Percentiles rank a stretch among this genome's conserved stretches.
phyloP scores from a whole-genome alignment of 2,888 invertebrate species.

The Leptopterna dolabrata region DNA sequence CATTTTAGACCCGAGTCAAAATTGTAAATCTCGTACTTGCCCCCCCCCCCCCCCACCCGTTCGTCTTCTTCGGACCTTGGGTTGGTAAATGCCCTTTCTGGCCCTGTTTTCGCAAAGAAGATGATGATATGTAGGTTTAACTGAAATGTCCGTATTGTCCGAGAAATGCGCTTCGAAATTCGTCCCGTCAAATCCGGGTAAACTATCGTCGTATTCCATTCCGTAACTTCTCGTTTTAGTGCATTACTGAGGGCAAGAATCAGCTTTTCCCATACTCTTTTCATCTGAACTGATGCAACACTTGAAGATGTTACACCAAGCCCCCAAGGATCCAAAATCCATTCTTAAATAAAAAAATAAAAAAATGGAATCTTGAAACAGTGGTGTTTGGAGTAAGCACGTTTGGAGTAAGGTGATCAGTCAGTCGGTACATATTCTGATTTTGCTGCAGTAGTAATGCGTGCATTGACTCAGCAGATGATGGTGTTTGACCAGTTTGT shows the following conservation, averaged over 20 bases:
- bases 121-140: no score
- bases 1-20: neutral
- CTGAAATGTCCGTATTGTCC: neutral
- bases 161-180: slow-evolving; percentile 6
- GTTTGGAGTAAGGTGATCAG: neutral
- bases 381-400: neutral
- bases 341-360: neutral
- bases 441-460: neutral
- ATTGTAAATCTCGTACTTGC: neutral
- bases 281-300: neutral
- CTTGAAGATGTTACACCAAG: slow-evolving; percentile 27
- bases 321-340: neutral
- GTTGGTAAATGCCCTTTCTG: neutral
- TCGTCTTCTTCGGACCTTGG: neutral
- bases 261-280: neutral
- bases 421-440: neutral
- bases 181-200: slow-evolving; percentile 3
- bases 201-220: slow-evolving; percentile 16
- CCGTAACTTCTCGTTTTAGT: no score
- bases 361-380: neutral
- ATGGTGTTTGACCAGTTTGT: neutral
- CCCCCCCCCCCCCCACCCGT: no score
- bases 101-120: neutral
- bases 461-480: neutral
- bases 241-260: slow-evolving; percentile 6